Conservation (phyloP, 1,140 invertebrate species). For the Zaprionus tsacasi region DNA sequence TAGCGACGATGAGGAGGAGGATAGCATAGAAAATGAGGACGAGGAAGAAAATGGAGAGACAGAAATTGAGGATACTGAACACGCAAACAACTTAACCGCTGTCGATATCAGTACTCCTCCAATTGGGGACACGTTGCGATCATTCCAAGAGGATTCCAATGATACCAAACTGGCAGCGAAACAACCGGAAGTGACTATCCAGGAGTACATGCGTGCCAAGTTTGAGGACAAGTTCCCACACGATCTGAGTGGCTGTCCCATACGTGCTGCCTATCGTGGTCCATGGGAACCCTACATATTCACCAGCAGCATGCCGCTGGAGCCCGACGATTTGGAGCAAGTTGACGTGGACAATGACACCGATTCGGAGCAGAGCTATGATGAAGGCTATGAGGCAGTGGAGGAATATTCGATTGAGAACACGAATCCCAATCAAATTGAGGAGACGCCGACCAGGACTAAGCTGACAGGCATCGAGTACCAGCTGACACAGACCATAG, state of each 20-base stretch:
- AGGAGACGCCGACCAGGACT: not conserved
- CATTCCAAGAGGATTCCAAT: not conserved
- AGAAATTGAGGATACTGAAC: not conserved
- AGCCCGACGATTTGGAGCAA: slow-evolving; percentile 30
- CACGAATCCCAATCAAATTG: not conserved
- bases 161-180: not conserved
- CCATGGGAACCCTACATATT: slow-evolving; percentile 82
- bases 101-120: not conserved
- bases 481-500: slow-evolving; percentile 74
- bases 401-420: slow-evolving; percentile 24
- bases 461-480: slow-evolving; percentile 70
- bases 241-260: slow-evolving; percentile 74
- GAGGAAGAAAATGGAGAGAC: slow-evolving; percentile 7
- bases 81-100: not conserved
- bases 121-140: not conserved
- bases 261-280: slow-evolving; percentile 64
- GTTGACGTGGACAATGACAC: not conserved
- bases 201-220: slow-evolving; percentile 56
- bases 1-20: slow-evolving; percentile 12
- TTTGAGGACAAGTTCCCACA: slow-evolving; percentile 74
- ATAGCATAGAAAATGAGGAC: not conserved
- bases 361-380: not conserved
- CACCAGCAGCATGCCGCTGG: slow-evolving; percentile 11
- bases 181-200: slow-evolving; percentile 31
- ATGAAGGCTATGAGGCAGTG: slow-evolving; percentile 21